A percentile compares a stretch with the other conserved stretches of the same genome.
These are phyloP conservation scores for Cephus rjabovi DNA, from an alignment of 2,888 invertebrate species.

Conservation along the genomic window DNA sequence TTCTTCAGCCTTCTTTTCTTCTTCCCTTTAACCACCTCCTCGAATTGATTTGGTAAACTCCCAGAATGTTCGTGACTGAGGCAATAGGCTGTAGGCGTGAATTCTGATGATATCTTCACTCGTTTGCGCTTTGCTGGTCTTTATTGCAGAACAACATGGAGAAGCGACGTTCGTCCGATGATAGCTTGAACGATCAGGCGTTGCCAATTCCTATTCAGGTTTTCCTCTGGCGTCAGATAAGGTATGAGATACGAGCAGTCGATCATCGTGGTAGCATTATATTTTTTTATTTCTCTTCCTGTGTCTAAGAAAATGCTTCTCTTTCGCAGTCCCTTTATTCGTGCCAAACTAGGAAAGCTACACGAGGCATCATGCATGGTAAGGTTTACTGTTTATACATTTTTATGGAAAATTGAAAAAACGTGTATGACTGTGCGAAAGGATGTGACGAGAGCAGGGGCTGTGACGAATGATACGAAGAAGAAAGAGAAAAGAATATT, in stretches of 20 bases:
- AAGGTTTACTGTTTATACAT: conserved; percentile 65
- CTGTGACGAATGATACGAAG: background rate
- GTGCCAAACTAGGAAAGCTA: conserved; percentile 93
- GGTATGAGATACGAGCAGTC: conserved; percentile 65
- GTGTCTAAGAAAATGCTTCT: background rate
- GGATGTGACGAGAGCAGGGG: conserved; percentile 23
- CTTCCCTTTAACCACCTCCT: background rate
- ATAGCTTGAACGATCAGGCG: conserved; percentile 78
- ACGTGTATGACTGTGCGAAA: background rate
- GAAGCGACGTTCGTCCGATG: conserved; percentile 68
- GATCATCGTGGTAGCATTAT: background rate
- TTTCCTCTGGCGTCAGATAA: conserved; percentile 96
- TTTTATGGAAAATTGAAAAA: background rate
- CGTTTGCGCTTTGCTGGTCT: background rate
- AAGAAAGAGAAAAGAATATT: background rate
- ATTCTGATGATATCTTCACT: background rate
- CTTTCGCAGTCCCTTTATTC: conserved; percentile 88
- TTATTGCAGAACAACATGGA: conserved; percentile 43
- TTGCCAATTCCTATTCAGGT: conserved; percentile 96
- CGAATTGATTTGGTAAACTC: background rate
- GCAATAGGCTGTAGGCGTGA: background rate
- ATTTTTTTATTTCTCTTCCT: conserved; percentile 10
- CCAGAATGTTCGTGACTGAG: background rate
- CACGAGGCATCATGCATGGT: conserved; percentile 99
- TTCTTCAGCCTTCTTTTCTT: background rate